Base-by-base conservation (phyloP, 2,888 invertebrate species). In the Machimus rusticus region DNA sequence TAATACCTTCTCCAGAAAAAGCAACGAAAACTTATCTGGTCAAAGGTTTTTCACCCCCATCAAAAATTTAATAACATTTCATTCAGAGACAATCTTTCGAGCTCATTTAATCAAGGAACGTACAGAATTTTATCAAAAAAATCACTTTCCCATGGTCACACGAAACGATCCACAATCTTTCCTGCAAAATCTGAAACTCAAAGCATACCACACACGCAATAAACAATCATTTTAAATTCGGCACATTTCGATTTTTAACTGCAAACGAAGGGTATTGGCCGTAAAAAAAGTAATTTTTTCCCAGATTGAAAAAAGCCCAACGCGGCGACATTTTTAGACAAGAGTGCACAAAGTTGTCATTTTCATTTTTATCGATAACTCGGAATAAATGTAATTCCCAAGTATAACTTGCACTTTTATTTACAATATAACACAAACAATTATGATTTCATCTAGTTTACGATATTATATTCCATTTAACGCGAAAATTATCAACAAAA, bases 291-390 rank as follows among this genome's bases (percentile, higher is more conserved):
- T 37, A 37, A 76, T 76, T 76, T 76, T 76, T 76, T 76, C 34
- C 28, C 34, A 37, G 66, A 66, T 34, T 66, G 34, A 84, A 66
- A 28, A 85, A 37, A 85, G 39, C 85, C 28, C 74, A 85, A 85
- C 46, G 85, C 85, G 85, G 85, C 85, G 85, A 85, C 85, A 85
- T 85, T 85, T 85, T 85, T 43, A 74, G 85, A 43, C 46, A 39
- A 43, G 46, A 66, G 43, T 85, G 46, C 85, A 85, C 85, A 74
- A 55, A 23, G 74, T 85, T 85, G 85, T 46, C 85, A 85, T 74
- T 85, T 51, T 74, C 43, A 23, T 84, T 39, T 66, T 66, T 66
- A 66, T 28, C 23, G 66, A 66, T 66, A 66, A 23, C 19, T 79
- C 51, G 28, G 28, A 31, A 39, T 37, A 34, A 39, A n/a, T 23